These are phyloP conservation scores for Sebastes kiyomatsui DNA, from an alignment of 2,797 vertebrate species.

Conservation along the genomic window DNA sequence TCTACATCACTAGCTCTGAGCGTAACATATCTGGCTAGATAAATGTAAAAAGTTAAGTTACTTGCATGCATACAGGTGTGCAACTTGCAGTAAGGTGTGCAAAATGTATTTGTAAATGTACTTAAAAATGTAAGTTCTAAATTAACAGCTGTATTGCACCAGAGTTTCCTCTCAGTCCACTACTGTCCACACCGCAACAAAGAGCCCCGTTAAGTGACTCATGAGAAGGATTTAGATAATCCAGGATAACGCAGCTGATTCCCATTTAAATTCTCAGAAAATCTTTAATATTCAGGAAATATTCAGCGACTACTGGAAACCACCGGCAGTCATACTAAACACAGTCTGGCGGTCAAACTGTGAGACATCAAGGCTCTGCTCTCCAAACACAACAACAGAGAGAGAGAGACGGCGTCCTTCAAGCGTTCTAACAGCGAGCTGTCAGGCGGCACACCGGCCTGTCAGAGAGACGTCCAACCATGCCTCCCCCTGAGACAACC, in stretches of 20 bases:
- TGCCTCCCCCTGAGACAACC: conserved; percentile 35
- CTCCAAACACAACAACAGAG: conserved; percentile 14
- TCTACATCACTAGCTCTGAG: no score
- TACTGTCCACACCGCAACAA: neutral
- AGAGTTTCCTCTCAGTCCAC: neutral
- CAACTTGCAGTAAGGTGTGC: neutral
- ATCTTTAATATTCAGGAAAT: neutral
- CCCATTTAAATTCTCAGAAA: neutral
- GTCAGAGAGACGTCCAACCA: conserved; percentile 51
- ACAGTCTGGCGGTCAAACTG: neutral
- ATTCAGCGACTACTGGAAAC: neutral
- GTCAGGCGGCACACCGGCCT: conserved; percentile 40
- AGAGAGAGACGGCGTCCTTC: conserved; percentile 39
- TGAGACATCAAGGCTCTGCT: neutral
- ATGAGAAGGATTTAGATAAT: neutral
- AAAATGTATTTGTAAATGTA: neutral
- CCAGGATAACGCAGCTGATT: neutral
- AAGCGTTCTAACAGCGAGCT: conserved; percentile 27
- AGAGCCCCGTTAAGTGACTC: neutral
- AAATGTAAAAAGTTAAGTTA: neutral
- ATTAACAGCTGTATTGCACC: neutral
- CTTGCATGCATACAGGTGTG: neutral
- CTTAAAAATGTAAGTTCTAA: neutral
- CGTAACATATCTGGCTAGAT: no score
- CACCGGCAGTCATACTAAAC: neutral